Conservation (phyloP, 92 coral and sea anemone genomes). For the Porites rus region DNA sequence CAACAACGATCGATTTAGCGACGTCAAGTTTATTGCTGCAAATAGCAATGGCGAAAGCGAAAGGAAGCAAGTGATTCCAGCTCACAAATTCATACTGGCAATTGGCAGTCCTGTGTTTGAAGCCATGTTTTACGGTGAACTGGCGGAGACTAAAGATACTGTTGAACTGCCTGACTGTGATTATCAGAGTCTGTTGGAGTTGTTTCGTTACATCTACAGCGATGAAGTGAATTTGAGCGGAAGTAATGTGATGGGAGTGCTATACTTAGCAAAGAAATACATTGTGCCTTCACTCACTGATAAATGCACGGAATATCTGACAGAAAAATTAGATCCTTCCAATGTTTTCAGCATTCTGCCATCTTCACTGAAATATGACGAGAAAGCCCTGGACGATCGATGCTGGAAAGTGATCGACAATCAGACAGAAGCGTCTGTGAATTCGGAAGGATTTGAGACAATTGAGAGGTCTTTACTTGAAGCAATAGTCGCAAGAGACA, state of each 20-base stretch:
- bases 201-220: constrained; percentile 71
- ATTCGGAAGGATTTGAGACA: constrained; percentile 53
- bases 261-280: constrained; percentile 78
- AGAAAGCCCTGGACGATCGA: constrained; percentile 55
- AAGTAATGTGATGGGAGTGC: constrained; percentile 71
- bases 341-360: constrained; percentile 69
- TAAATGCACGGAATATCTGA: constrained; percentile 64
- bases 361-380: constrained; percentile 65
- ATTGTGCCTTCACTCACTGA: constrained; percentile 67
- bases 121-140: constrained; percentile 74
- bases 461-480: constrained; percentile 40
- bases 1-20: constrained; percentile 66
- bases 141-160: constrained; percentile 46
- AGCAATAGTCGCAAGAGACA: constrained; percentile 49
- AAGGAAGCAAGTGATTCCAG: constrained; percentile 33
- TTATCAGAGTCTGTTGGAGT: constrained; percentile 68
- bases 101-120: constrained; percentile 70
- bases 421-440: constrained; percentile 64
- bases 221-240: constrained; percentile 75
- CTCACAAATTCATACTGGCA: constrained; percentile 45
- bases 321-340: constrained; percentile 59
- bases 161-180: constrained; percentile 50
- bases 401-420: constrained; percentile 78
- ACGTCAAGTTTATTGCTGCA: constrained; percentile 51
- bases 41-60: not conserved